phyloP scores from a whole-genome alignment of 2,113 vertebrate genomes.

The Cyanistes caeruleus region DNA sequence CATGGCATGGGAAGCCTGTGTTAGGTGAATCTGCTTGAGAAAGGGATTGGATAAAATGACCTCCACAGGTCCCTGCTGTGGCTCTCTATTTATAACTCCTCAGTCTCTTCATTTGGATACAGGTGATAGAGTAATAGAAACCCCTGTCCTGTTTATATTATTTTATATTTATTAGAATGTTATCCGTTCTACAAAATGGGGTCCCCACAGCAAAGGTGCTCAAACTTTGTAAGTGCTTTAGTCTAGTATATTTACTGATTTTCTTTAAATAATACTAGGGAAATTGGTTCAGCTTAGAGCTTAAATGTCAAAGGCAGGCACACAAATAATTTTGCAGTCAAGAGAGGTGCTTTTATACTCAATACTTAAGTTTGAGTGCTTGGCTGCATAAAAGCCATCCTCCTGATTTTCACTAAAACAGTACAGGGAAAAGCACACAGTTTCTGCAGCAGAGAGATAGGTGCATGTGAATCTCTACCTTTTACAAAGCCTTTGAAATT shows the following conservation, averaged over 20 bases:
- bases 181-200: background rate
- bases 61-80: background rate
- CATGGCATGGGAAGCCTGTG: background rate
- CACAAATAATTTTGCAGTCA: background rate
- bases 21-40: background rate
- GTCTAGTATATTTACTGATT: background rate
- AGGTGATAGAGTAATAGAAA: background rate
- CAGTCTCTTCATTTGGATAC: background rate
- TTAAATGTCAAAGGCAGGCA: background rate
- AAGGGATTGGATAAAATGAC: background rate
- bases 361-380: background rate
- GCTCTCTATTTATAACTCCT: background rate
- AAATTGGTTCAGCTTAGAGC: background rate
- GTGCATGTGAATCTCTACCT: background rate
- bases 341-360: background rate
- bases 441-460: background rate
- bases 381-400: background rate
- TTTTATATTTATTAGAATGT: background rate
- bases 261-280: background rate
- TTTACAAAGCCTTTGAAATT: background rate
- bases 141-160: background rate
- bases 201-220: background rate
- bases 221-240: background rate
- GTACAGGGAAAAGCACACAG: background rate
- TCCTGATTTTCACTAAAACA: background rate